These are phyloP conservation scores for Drosophila grimshawi DNA, from an alignment of 1,140 invertebrate species.

Conservation along the genomic window DNA sequence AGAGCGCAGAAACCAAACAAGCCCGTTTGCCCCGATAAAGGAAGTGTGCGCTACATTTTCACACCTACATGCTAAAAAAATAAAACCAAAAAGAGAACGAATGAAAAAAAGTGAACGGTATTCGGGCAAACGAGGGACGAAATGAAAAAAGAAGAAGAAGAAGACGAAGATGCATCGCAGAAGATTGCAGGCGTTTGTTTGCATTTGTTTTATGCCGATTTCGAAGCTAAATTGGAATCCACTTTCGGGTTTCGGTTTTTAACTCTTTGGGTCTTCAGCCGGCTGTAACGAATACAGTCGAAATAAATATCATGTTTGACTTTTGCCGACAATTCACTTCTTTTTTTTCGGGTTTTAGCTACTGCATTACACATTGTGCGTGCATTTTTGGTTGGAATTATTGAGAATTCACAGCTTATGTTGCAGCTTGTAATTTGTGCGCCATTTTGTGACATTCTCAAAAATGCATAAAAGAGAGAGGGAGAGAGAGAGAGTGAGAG, in stretches of 20 bases:
- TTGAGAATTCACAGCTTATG: conserved; percentile 47
- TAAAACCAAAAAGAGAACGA: background rate
- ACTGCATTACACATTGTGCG: conserved; percentile 47
- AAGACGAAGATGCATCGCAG: background rate
- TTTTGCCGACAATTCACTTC: conserved; percentile 39
- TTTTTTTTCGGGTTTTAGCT: conserved; percentile 18
- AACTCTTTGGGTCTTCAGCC: conserved; percentile 32
- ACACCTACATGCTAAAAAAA: conserved; percentile 61
- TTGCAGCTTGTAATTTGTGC: conserved; percentile 10
- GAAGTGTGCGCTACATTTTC: conserved; percentile 55
- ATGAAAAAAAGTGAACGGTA: conserved; percentile 18
- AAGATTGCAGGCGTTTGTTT: conserved; percentile 44
- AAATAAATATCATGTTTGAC: conserved; percentile 40
- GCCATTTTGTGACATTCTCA: conserved; percentile 55
- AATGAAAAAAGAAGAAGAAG: too few relatives aligned
- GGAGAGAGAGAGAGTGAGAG: conserved; percentile 16
- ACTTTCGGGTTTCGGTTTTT: conserved; percentile 14
- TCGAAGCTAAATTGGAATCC: conserved; percentile 22
- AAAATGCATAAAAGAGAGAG: conserved; percentile 35
- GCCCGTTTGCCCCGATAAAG: conserved; percentile 41
- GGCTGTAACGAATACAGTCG: conserved; percentile 22
- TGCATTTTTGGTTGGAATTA: conserved; percentile 20
- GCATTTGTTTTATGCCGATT: conserved; percentile 49
- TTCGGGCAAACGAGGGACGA: conserved; percentile 10
- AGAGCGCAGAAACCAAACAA: conserved; percentile 32